A percentile compares a stretch with the other conserved stretches of the same genome.
These are phyloP conservation scores for Leptopilina boulardi DNA, from an alignment of 1,140 invertebrate genomes.

Conservation along the genomic window DNA sequence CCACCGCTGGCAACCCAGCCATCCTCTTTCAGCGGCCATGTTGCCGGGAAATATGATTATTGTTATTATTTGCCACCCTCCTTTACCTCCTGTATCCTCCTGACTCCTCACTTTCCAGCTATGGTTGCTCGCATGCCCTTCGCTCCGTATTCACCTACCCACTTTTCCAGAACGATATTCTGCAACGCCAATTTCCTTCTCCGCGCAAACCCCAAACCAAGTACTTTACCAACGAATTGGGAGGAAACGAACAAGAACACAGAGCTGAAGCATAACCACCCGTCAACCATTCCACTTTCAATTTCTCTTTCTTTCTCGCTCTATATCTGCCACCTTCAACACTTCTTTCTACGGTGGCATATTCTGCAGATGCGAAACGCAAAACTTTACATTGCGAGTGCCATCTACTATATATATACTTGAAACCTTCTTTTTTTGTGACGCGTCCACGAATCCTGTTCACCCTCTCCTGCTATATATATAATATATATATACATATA, in stretches of 20 bases:
- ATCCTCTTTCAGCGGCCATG: constrained; percentile 75
- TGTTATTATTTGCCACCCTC: constrained; percentile 76
- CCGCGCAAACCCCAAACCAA: constrained; percentile 44
- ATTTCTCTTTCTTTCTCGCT: constrained; percentile 13
- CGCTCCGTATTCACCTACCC: constrained; percentile 26
- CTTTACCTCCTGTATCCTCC: constrained; percentile 56
- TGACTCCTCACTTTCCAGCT: constrained; percentile 40
- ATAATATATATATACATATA: too few relatives aligned
- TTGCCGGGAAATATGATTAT: constrained; percentile 76
- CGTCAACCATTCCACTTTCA: constrained; percentile 61
- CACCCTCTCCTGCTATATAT: constrained; percentile 49
- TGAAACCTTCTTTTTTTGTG: constrained; percentile 57
- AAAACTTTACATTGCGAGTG: constrained; percentile 68
- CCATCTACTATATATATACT: constrained; percentile 58
- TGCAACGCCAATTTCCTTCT: constrained; percentile 68
- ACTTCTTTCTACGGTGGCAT: constrained; percentile 44
- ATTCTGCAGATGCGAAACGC: constrained; percentile 59
- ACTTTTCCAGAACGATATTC: constrained; percentile 47
- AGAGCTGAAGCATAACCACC: constrained; percentile 66
- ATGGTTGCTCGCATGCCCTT: constrained; percentile 20
- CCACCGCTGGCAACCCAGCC: constrained; percentile 58
- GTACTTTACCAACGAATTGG: constrained; percentile 63
- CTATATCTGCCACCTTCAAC: constrained; percentile 13
- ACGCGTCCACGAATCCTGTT: constrained; percentile 56
- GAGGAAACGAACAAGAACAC: constrained; percentile 71